phyloP scores from a whole-genome alignment of 1,140 invertebrate species.

The Diuraphis noxia region DNA sequence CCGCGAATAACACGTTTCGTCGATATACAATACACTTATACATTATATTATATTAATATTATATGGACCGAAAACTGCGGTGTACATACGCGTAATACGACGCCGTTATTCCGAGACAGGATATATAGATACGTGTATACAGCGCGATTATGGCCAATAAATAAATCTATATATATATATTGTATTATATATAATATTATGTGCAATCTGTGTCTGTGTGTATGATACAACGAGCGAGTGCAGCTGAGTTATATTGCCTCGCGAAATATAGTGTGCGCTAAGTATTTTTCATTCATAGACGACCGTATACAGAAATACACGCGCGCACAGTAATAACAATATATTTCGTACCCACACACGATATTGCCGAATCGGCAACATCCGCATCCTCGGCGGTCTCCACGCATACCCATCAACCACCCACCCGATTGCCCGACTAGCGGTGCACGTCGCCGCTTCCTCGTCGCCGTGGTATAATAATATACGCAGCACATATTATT shows the following conservation, averaged over 20 bases:
- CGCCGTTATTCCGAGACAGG: not conserved
- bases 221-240: not conserved
- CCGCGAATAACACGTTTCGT: not conserved
- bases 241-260: not conserved
- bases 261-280: not conserved
- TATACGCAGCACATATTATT: not conserved
- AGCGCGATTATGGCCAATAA: not conserved
- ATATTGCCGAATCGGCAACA: conserved; percentile 30
- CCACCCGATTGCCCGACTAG: no score
- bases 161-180: no score
- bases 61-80: not conserved
- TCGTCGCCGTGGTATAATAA: not conserved
- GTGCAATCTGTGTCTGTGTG: no score
- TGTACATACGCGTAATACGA: not conserved
- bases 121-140: not conserved
- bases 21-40: not conserved
- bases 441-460: not conserved
- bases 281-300: not conserved
- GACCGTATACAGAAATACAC: not conserved
- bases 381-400: not conserved
- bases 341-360: not conserved
- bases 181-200: no score
- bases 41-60: not conserved
- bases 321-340: not conserved
- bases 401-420: no score